Evolutionary conservation across 2,797 vertebrate genomes (phyloP).

Genomic region (Chromobotia macracanthus): DNA sequence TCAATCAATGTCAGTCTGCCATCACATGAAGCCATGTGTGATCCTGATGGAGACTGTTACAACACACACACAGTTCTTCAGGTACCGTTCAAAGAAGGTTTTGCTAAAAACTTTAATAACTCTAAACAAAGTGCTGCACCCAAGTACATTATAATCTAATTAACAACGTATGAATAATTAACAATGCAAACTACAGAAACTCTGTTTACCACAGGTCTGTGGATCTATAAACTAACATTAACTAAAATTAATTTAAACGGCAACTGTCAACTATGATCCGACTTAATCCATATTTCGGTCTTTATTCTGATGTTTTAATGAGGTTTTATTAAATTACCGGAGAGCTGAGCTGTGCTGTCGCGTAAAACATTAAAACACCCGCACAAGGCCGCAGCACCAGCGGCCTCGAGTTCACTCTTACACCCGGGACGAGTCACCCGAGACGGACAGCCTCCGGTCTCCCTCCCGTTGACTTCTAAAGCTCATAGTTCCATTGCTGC

Average conservation of each 20-base stretch:
- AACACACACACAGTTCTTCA: not conserved
- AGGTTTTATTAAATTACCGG: conserved; percentile 22
- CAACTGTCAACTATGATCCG: not conserved
- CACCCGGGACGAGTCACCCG: conserved; percentile 26
- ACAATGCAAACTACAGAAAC: conserved; percentile 3
- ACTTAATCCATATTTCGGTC: not conserved
- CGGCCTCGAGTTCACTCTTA: conserved; percentile 52
- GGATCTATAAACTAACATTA: not conserved
- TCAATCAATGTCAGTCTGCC: conserved; percentile 31
- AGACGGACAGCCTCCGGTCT: conserved; percentile 29
- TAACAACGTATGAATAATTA: not conserved
- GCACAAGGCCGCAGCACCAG: conserved; percentile 37
- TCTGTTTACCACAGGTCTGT: not conserved
- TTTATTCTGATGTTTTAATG: not conserved
- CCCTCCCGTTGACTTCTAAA: conserved; percentile 29
- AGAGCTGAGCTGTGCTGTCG: not conserved
- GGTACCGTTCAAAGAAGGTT: not conserved
- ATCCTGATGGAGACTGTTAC: conserved; percentile 14
- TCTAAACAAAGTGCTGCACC: not conserved
- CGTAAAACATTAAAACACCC: conserved; percentile 14
- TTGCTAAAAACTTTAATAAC: not conserved
- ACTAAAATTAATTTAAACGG: not conserved
- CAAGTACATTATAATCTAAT: not conserved
- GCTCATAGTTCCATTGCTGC: conserved; percentile 50
- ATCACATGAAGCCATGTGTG: conserved; percentile 17